These are phyloP conservation scores for Stramonita haemastoma DNA, from an alignment of 2,888 invertebrate genomes.

Conservation along the genomic window DNA sequence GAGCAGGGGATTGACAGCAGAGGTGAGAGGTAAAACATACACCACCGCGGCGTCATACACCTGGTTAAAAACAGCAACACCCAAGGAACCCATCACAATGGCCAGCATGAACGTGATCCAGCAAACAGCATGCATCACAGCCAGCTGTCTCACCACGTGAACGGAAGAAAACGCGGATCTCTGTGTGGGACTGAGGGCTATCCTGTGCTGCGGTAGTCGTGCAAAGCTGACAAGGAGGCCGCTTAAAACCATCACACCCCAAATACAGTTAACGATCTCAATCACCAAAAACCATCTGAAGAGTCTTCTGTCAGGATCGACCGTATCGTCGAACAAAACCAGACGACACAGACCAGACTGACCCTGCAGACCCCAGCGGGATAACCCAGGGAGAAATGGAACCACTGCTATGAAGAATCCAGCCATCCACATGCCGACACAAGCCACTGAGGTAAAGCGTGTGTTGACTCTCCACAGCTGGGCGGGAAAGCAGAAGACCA, in stretches of 20 bases:
- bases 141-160: not conserved
- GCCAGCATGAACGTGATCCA: not conserved
- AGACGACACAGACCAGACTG: constrained; percentile 10
- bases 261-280: not conserved
- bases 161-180: not conserved
- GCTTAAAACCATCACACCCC: not conserved
- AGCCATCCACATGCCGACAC: not conserved
- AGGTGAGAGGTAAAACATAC: not conserved
- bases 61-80: not conserved
- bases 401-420: not conserved
- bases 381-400: not conserved
- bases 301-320: not conserved
- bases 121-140: not conserved
- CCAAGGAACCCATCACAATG: not conserved
- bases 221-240: not conserved
- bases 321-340: not conserved
- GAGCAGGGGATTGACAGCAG: not conserved
- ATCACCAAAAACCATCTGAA: not conserved
- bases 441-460: not conserved
- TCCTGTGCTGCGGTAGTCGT: not conserved
- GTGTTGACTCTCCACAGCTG: not conserved
- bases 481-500: not conserved
- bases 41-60: not conserved
- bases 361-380: not conserved
- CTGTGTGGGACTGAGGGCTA: not conserved